These are phyloP conservation scores for Hemitrygon akajei DNA, from an alignment of 2,797 vertebrate genomes.

Conservation along the genomic window DNA sequence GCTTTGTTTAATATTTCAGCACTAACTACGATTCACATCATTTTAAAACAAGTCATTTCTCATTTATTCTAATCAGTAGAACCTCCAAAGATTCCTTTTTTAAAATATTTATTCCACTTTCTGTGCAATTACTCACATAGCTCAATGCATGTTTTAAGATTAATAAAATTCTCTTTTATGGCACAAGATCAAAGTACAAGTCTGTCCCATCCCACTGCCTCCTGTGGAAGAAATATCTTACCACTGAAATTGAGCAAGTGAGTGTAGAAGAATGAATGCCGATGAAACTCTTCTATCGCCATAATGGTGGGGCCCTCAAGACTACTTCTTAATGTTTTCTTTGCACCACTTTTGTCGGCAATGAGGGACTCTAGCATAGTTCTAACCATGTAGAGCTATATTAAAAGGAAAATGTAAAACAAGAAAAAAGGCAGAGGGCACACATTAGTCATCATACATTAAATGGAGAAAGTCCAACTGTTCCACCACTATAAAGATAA, in stretches of 20 bases:
- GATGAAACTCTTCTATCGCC: conserved; percentile 96
- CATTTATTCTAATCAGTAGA: not conserved
- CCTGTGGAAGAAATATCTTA: conserved; percentile 52
- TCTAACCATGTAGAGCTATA: conserved; percentile 96
- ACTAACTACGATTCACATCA: not conserved
- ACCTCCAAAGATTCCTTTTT: not conserved
- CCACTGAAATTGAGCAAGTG: conserved; percentile 97
- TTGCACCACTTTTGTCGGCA: conserved; percentile 94
- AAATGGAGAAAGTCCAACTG: conserved; percentile 41
- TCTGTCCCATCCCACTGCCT: not conserved
- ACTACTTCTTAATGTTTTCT: conserved; percentile 94
- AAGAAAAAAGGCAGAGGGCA: conserved; percentile 54
- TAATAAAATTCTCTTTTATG: not conserved
- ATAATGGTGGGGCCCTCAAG: conserved; percentile 94
- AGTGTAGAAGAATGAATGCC: conserved; percentile 97
- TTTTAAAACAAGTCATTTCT: not conserved
- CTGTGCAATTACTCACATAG: not conserved
- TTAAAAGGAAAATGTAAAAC: conserved; percentile 19
- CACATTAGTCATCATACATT: conserved; percentile 55
- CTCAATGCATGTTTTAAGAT: not conserved
- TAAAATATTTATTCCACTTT: not conserved
- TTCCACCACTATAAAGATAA: conserved; percentile 40
- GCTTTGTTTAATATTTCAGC: not conserved
- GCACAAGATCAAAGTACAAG: not conserved
- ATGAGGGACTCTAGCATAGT: conserved; percentile 98